Evolutionary conservation across 35 echinoderm and acorn worm genomes (phyloP).

Genomic region (Heliocidaris erythrogramma): DNA sequence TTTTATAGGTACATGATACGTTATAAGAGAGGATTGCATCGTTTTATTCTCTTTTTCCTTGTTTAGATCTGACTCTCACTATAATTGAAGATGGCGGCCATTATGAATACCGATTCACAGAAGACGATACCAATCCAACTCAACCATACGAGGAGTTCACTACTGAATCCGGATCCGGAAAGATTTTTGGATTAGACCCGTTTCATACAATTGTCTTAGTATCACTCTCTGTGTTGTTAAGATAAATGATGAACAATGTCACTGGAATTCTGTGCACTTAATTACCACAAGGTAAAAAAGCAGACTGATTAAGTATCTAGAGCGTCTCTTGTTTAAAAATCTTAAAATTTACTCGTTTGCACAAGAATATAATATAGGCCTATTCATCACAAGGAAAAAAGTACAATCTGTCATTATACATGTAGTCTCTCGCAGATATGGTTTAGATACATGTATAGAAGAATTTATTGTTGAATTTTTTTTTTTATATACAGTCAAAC

Average conservation of each 20-base stretch:
- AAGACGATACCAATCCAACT: neutral
- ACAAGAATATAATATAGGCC: neutral
- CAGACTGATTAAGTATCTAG: neutral
- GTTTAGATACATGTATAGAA: no score
- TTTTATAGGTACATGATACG: no score
- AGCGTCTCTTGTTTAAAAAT: neutral
- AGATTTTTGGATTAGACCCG: neutral
- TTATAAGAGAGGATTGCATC: no score
- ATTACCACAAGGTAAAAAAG: no score
- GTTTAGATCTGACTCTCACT: neutral
- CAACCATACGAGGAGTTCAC: neutral
- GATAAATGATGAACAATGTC: neutral
- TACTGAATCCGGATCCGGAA: neutral
- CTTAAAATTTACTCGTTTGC: neutral
- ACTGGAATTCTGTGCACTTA: neutral
- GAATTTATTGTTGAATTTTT: no score
- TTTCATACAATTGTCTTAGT: neutral
- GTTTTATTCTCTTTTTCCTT: neutral
- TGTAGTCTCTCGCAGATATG: no score
- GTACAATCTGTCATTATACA: neutral
- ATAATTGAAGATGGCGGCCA: conserved; percentile 18
- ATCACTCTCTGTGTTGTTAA: neutral
- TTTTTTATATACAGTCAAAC: no score
- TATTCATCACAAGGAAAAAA: neutral
- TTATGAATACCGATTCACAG: conserved; percentile 8